Percentiles rank a stretch among this genome's conserved stretches.
Conservation (phyloP, 2,797 vertebrate genomes). For the Arctocebus calabarensis region DNA sequence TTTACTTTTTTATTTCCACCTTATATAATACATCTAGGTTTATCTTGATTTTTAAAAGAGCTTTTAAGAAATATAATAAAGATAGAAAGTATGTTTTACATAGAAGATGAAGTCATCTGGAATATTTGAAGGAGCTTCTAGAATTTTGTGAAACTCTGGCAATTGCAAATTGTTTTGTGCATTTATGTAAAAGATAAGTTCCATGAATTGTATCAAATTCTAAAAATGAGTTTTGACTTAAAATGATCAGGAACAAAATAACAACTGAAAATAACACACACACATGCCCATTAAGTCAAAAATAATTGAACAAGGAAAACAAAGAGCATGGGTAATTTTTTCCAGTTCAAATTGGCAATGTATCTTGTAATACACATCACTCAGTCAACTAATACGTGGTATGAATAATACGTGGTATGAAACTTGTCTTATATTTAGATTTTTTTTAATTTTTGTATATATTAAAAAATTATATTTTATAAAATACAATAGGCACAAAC, state of each 20-base stretch:
- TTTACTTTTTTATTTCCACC: background rate
- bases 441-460: background rate
- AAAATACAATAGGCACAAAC: background rate
- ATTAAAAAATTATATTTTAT: background rate
- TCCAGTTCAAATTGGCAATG: background rate
- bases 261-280: background rate
- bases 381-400: background rate
- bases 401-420: background rate
- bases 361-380: background rate
- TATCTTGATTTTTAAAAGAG: background rate
- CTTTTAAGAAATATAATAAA: background rate
- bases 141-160: background rate
- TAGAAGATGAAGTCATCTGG: background rate
- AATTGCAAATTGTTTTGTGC: background rate
- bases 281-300: background rate
- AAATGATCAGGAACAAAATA: conserved; percentile 44
- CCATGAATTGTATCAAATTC: background rate
- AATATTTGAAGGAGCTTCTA: background rate
- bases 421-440: background rate
- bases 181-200: background rate
- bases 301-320: background rate
- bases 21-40: background rate
- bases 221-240: background rate
- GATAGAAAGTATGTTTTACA: background rate
- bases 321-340: background rate